These are phyloP conservation scores for Chaetura pelagica DNA, from an alignment of 2,113 vertebrate species.

Conservation along the genomic window DNA sequence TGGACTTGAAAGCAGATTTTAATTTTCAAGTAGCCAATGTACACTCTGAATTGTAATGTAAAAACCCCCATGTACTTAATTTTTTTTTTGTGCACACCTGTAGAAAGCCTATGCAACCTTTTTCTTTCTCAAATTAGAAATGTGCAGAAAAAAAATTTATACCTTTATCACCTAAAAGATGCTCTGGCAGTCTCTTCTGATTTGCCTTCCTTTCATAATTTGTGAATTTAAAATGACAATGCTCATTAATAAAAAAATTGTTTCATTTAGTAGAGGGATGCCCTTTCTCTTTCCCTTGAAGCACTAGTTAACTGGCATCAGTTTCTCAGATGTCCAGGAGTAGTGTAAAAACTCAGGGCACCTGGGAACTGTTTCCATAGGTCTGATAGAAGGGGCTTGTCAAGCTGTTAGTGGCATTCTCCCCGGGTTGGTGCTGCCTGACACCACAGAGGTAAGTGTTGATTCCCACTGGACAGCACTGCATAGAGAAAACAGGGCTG, in stretches of 20 bases:
- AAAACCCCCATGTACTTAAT: slow-evolving; percentile 33
- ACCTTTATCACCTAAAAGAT: slow-evolving; percentile 58
- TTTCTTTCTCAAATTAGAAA: slow-evolving; percentile 54
- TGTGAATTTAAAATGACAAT: slow-evolving; percentile 31
- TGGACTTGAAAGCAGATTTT: slow-evolving; percentile 29
- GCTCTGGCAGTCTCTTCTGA: slow-evolving; percentile 65
- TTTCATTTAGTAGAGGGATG: slow-evolving; percentile 46
- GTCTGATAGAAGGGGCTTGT: background rate
- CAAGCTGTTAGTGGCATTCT: too few relatives aligned
- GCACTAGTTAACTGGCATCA: background rate
- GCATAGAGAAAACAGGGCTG: fast-evolving
- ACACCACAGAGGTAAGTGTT: background rate
- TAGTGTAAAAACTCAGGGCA: fast-evolving
- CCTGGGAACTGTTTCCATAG: background rate
- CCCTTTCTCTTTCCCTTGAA: slow-evolving; percentile 2
- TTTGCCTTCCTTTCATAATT: slow-evolving; percentile 63
- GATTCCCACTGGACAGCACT: background rate
- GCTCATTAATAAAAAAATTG: slow-evolving; percentile 62
- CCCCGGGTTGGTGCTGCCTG: background rate
- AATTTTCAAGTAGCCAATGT: slow-evolving; percentile 42
- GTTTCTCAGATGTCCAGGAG: background rate
- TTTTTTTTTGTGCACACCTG: slow-evolving; percentile 38
- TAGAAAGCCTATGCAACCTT: slow-evolving; percentile 71
- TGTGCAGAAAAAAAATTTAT: slow-evolving; percentile 44
- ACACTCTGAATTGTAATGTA: slow-evolving; percentile 55